A percentile compares a stretch with the other conserved stretches of the same genome.
These are phyloP conservation scores for Therioaphis trifolii DNA, from an alignment of 2,888 invertebrate genomes.

Conservation along the genomic window DNA sequence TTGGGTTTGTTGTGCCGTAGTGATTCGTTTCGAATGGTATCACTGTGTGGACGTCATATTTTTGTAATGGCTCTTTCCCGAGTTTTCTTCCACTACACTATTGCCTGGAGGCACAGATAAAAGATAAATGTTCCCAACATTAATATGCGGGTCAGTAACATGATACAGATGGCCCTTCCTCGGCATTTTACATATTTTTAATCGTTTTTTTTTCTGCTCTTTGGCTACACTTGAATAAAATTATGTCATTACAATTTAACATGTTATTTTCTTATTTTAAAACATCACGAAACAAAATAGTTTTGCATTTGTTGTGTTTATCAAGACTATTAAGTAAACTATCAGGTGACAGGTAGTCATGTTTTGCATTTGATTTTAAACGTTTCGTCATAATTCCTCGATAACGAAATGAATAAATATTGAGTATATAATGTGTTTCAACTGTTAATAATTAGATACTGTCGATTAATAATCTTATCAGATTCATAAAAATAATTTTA, in stretches of 20 bases:
- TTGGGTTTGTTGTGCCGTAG: background rate
- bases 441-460: no score
- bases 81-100: background rate
- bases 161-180: conserved; percentile 15
- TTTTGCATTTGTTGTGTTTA: background rate
- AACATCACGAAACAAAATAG: background rate
- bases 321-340: no score
- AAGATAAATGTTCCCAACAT: conserved; percentile 50
- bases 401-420: no score
- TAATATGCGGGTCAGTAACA: conserved; percentile 55
- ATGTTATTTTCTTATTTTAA: background rate
- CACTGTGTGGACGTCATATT: conserved; percentile 36
- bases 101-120: conserved; percentile 35
- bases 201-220: conserved; percentile 9
- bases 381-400: no score
- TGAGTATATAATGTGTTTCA: no score
- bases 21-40: conserved; percentile 28
- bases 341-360: no score
- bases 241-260: background rate
- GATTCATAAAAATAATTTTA: no score
- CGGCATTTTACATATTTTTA: conserved; percentile 43
- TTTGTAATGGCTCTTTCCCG: conserved; percentile 46
- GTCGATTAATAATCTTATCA: no score
- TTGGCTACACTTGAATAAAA: background rate
- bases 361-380: no score